phyloP scores from a whole-genome alignment of 1,140 invertebrate species.

The Brachionus paranguensis region DNA sequence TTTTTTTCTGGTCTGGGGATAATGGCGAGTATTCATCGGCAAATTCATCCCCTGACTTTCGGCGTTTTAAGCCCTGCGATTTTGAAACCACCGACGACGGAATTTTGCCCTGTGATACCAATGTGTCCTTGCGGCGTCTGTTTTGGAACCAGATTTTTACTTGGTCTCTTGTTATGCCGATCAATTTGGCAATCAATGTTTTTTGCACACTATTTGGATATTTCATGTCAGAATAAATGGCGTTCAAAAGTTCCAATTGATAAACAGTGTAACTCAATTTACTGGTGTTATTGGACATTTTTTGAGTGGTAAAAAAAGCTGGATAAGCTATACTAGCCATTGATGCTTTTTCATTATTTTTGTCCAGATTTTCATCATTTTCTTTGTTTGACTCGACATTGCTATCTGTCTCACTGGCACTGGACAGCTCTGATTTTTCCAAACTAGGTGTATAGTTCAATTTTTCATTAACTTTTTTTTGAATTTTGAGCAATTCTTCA shows the following conservation, averaged over 20 bases:
- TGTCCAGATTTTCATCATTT: not conserved
- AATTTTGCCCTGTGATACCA: constrained; percentile 35
- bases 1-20: constrained; percentile 26
- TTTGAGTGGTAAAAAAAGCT: constrained; percentile 38
- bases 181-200: constrained; percentile 51
- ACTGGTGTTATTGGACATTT: constrained; percentile 15
- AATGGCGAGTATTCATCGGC: not conserved
- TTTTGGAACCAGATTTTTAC: constrained; percentile 48
- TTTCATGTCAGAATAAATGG: constrained; percentile 48
- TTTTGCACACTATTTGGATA: constrained; percentile 55
- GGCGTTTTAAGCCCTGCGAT: not conserved
- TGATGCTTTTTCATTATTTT: not conserved
- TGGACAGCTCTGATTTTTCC: not conserved
- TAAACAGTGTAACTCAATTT: constrained; percentile 46
- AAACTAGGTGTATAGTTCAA: not conserved
- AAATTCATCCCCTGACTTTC: not conserved
- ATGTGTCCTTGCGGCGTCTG: constrained; percentile 29
- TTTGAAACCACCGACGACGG: constrained; percentile 15
- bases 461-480: not conserved
- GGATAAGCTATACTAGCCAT: constrained; percentile 15
- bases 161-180: constrained; percentile 52
- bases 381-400: constrained; percentile 12
- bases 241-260: constrained; percentile 51
- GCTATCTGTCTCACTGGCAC: not conserved
- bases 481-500: constrained; percentile 9